phyloP scores from a whole-genome alignment of 92 coral and sea anemone genomes.

The Paragorgia papillata region DNA sequence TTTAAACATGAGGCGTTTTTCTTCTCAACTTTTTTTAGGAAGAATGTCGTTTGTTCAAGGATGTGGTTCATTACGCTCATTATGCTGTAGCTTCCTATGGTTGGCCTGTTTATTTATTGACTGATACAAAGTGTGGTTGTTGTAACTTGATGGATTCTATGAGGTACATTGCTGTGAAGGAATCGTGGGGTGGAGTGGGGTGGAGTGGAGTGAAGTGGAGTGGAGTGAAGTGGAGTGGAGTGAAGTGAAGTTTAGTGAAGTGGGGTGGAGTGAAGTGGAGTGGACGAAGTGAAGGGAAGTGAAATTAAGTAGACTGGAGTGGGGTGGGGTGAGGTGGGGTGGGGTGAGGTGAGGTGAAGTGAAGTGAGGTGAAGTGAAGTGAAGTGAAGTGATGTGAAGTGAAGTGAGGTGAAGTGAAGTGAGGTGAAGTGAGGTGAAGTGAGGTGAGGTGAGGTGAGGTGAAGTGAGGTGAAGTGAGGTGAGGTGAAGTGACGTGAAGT shows the following conservation, averaged over 20 bases:
- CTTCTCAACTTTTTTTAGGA: conserved; percentile 64
- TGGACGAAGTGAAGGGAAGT: not conserved
- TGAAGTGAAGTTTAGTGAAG: not conserved
- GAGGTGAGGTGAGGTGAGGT: conserved; percentile 2
- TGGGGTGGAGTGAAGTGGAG: not conserved
- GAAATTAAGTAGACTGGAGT: no score
- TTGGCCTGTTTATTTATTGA: conserved; percentile 96
- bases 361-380: no score
- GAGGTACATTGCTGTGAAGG: conserved; percentile 57
- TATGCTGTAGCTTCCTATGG: conserved; percentile 97
- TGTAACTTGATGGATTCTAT: conserved; percentile 70
- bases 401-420: not conserved
- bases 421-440: no score
- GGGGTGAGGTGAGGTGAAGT: not conserved
- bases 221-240: not conserved
- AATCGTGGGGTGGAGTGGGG: not conserved
- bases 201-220: not conserved
- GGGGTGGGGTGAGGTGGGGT: no score
- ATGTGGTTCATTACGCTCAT: conserved; percentile 91
- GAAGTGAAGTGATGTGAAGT: no score
- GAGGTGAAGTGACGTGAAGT: not conserved
- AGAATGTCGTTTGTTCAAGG: conserved; percentile 74
- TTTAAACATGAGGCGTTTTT: no score
- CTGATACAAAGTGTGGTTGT: conserved; percentile 78
- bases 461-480: not conserved